A percentile compares a stretch with the other conserved stretches of the same genome.
phyloP scores from a whole-genome alignment of 2,888 invertebrate species.

The Stenodera caucasica region DNA sequence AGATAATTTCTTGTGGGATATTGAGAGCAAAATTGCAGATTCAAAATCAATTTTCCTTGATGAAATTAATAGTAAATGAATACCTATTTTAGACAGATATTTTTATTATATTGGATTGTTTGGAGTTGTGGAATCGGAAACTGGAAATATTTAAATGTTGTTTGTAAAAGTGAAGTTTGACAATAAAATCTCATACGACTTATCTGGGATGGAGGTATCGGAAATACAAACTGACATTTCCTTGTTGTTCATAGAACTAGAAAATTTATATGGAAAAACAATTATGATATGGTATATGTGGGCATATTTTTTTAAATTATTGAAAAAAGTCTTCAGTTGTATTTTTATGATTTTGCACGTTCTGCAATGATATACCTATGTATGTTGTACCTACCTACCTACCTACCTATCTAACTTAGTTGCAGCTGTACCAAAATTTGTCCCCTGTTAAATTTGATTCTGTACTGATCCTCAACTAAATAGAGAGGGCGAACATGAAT shows the following conservation, averaged over 20 bases:
- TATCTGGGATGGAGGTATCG: not conserved
- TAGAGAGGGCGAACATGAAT: constrained; percentile 26
- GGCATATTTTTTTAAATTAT: no score
- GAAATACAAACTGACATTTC: not conserved
- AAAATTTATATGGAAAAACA: not conserved
- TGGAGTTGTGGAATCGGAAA: not conserved
- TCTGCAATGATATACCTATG: no score
- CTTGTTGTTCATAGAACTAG: not conserved
- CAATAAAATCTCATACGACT: not conserved
- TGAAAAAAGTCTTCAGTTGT: no score
- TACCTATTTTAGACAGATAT: no score
- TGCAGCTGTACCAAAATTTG: no score
- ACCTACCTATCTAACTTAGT: no score
- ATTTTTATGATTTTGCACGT: no score
- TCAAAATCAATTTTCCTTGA: no score
- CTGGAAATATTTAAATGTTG: not conserved
- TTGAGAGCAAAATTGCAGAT: not conserved
- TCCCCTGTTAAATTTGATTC: constrained; percentile 27
- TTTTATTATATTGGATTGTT: no score
- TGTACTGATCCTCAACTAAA: constrained; percentile 29
- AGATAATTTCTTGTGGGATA: not conserved
- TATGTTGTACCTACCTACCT: no score
- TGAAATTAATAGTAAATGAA: no score
- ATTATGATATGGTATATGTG: no score
- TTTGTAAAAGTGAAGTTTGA: not conserved